These are phyloP conservation scores for Micrasema longulum DNA, from an alignment of 1,140 invertebrate species.

Conservation along the genomic window DNA sequence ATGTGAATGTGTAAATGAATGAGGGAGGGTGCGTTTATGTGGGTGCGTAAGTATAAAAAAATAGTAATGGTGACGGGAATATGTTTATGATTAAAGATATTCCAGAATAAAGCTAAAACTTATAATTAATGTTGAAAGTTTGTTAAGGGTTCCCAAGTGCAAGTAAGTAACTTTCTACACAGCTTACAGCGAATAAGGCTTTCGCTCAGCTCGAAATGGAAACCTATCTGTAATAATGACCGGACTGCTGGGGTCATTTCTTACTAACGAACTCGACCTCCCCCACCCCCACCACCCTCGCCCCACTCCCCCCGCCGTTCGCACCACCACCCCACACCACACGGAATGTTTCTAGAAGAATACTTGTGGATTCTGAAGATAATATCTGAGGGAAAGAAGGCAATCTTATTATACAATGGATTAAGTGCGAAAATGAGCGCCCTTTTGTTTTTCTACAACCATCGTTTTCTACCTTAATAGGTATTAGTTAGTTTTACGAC, in stretches of 20 bases:
- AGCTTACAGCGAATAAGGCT: conserved; percentile 45
- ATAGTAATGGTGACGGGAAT: too few relatives aligned
- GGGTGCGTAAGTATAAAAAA: too few relatives aligned
- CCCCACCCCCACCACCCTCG: conserved; percentile 31
- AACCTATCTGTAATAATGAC: conserved; percentile 56
- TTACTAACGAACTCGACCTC: conserved; percentile 52
- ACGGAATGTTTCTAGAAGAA: conserved; percentile 40
- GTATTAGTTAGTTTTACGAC: conserved; percentile 34
- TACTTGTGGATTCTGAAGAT: conserved; percentile 55
- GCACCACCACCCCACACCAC: conserved; percentile 10
- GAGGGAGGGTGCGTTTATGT: too few relatives aligned
- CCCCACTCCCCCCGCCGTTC: neutral
- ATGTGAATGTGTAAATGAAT: too few relatives aligned
- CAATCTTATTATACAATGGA: conserved; percentile 54
- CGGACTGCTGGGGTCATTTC: conserved; percentile 54
- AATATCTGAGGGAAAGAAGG: conserved; percentile 49
- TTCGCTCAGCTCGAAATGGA: conserved; percentile 53
- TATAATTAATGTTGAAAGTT: too few relatives aligned
- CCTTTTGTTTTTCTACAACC: conserved; percentile 34
- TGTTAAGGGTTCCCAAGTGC: too few relatives aligned
- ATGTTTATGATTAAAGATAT: too few relatives aligned
- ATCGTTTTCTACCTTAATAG: conserved; percentile 36
- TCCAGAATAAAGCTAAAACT: too few relatives aligned
- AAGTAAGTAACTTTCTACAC: conserved; percentile 6
- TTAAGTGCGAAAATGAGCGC: conserved; percentile 50